Conservation (phyloP, 2,797 vertebrate species). For the Anas bahamensis region DNA sequence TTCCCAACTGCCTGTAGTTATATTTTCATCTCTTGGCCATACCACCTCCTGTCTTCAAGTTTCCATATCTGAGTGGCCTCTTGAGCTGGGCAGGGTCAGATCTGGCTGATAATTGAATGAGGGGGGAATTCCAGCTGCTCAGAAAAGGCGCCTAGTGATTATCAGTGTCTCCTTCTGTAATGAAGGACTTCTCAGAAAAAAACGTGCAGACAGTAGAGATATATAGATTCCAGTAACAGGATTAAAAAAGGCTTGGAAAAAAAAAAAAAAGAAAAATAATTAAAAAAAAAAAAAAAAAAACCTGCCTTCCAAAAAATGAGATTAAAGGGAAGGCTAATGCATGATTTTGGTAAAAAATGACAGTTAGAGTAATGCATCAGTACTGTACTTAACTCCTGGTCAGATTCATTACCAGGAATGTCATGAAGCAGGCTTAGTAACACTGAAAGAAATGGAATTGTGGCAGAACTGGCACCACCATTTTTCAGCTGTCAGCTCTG, state of each 20-base stretch:
- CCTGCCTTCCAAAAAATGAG: background rate
- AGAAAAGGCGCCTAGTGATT: conserved; percentile 54
- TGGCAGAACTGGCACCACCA: background rate
- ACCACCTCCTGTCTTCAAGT: conserved; percentile 35
- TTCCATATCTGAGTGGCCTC: conserved; percentile 33
- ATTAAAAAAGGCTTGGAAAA: background rate
- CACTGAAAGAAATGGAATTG: conserved; percentile 41
- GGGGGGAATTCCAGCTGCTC: conserved; percentile 47
- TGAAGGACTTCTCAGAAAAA: conserved; percentile 45
- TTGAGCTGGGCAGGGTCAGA: conserved; percentile 49
- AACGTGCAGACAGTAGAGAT: background rate
- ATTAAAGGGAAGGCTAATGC: background rate
- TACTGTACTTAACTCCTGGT: conserved; percentile 26
- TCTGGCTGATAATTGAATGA: conserved; percentile 37
- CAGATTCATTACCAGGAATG: conserved; percentile 40
- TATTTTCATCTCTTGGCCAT: background rate
- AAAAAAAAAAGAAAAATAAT: no score
- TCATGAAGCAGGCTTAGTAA: conserved; percentile 8
- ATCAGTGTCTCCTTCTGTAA: conserved; percentile 50
- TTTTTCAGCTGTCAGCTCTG: conserved; percentile 42
- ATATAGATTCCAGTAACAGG: background rate
- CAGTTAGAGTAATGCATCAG: background rate
- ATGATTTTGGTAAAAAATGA: conserved; percentile 33
- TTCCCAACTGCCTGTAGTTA: background rate
- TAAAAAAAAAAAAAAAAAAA: background rate